Conservation (phyloP, 2,888 invertebrate genomes). For the Platerodrilus igneus region DNA sequence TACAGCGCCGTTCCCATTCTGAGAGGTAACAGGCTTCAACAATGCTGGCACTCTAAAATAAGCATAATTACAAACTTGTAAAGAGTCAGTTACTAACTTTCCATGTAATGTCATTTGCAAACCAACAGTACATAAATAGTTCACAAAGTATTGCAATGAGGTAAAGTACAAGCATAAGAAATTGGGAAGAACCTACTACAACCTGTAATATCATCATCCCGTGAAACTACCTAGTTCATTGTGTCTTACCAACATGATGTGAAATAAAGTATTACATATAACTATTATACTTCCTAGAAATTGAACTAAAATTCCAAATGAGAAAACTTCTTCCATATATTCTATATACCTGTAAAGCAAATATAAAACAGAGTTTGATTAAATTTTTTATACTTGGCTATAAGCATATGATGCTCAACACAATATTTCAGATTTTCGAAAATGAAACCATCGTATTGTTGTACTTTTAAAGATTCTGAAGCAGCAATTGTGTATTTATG, state of each 20-base stretch:
- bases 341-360: slow-evolving; percentile 17
- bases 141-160: slow-evolving; percentile 14
- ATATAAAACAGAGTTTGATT: slow-evolving; percentile 2
- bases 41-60: slow-evolving; percentile 21
- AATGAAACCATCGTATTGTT: too few species aligned
- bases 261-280: slow-evolving; percentile 19
- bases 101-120: slow-evolving; percentile 24
- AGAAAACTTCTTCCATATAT: slow-evolving; percentile 15
- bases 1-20: slow-evolving; percentile 21
- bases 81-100: slow-evolving; percentile 24
- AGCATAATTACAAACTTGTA: too few species aligned
- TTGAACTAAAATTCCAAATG: slow-evolving; percentile 16
- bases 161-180: slow-evolving; percentile 14
- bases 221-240: too few species aligned
- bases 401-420: slow-evolving; percentile 16
- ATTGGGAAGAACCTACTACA: slow-evolving; percentile 13
- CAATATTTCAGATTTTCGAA: slow-evolving; percentile 11
- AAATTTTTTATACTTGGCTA: slow-evolving; percentile 13
- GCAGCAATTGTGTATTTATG: too few species aligned
- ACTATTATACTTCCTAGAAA: slow-evolving; percentile 18
- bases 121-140: slow-evolving; percentile 24
- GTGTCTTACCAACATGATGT: slow-evolving; percentile 18
- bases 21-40: slow-evolving; percentile 23
- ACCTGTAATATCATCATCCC: too few species aligned
- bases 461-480: too few species aligned